Evolutionary conservation across 2,797 vertebrate species (phyloP), one percentile per base, ranked within the genome.

Genomic region (Antrozous pallidus): DNA sequence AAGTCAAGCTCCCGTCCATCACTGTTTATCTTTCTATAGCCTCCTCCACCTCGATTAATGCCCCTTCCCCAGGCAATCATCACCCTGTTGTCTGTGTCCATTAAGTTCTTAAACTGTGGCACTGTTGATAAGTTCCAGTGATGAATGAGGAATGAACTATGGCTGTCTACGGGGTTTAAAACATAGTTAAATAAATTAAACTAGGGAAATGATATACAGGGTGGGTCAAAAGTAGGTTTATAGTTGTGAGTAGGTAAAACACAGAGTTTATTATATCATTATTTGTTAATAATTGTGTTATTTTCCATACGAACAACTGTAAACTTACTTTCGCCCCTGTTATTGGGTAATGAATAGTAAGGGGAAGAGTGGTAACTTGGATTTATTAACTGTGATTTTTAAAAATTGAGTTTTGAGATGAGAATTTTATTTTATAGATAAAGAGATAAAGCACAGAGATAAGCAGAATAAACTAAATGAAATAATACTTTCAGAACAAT

Each of bases 361-460:
- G 31, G 31, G 36, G 56, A 75, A 95, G 71, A 47, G 18, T 47
- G 28, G 24, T 70, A 71, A 82, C 36, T 75, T 86, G 58, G 36
- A 11, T 79, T 94, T 85, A 54, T 83, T 71, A 75, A 75, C 45
- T 89, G 54, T 58, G 71, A 91, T 24, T 91, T 95, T 79, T 77
- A 20, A 89, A 91, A 89, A 45, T 2, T 56, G 33, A 82, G 26
- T 61, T 88, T 95, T 91, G 20, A 10, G 38, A 13, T 93, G 16
- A 6, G 20, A 11, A 11, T 83, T 79, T 95, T 82, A 87, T 70
- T 74, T 92, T 88, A 56, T 40, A 24, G 6, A 38, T 54, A 65
- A 61, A 58, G 74, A 88, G 17, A 85, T 40, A 45, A 74, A 83
- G 47, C 28, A 49, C 6, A 69, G 67, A 84, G 36, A 80, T 33